Evolutionary conservation across 2,888 invertebrate species (phyloP).

Genomic region (Scotopteryx bipunctaria): DNA sequence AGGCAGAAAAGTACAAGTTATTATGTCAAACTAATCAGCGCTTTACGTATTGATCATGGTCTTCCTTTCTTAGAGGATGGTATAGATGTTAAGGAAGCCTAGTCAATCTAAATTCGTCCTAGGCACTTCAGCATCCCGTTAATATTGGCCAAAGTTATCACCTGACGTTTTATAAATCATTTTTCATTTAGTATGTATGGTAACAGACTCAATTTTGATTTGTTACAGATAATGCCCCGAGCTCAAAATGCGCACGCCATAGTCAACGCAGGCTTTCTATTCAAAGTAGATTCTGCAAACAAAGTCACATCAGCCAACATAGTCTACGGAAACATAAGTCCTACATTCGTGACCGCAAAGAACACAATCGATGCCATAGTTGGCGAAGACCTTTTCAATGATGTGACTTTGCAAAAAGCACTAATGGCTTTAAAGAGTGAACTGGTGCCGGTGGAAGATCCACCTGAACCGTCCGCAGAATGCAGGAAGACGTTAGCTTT

Average conservation of each 20-base stretch:
- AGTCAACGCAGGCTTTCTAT: slow-evolving; percentile 89
- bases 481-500: slow-evolving; percentile 88
- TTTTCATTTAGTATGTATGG: too few relatives aligned
- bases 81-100: too few relatives aligned
- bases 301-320: slow-evolving; percentile 78
- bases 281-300: slow-evolving; percentile 77
- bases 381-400: slow-evolving; percentile 72
- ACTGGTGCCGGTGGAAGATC: slow-evolving; percentile 84
- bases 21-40: too few relatives aligned
- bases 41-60: too few relatives aligned
- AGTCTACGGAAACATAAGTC: slow-evolving; percentile 86
- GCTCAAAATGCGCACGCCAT: slow-evolving; percentile 90
- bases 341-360: slow-evolving; percentile 81
- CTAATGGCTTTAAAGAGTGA: slow-evolving; percentile 82
- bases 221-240: slow-evolving; percentile 87
- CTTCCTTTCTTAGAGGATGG: too few relatives aligned
- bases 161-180: too few relatives aligned
- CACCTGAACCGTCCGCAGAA: slow-evolving; percentile 86
- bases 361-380: slow-evolving; percentile 76
- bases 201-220: too few relatives aligned
- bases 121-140: too few relatives aligned
- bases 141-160: too few relatives aligned
- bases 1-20: too few relatives aligned
- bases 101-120: too few relatives aligned
- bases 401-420: slow-evolving; percentile 72